Percentiles rank a stretch among this genome's conserved stretches.
phyloP scores from a whole-genome alignment of 2,113 vertebrate species.

The Clinocottus analis region DNA sequence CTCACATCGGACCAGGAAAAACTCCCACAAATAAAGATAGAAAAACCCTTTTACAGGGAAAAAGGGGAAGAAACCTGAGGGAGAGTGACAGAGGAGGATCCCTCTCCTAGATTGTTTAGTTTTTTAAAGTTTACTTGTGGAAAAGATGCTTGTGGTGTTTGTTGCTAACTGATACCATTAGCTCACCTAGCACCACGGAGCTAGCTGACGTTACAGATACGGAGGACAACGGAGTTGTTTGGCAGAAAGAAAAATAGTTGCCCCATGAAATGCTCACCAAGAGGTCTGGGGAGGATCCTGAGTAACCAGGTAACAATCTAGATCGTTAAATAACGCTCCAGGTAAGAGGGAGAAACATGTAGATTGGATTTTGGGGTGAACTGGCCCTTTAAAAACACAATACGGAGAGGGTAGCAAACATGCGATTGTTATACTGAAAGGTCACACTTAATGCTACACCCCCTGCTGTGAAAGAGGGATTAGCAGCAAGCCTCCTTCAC shows the following conservation, averaged over 20 bases:
- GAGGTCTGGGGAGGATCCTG: too few relatives aligned
- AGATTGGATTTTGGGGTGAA: background rate
- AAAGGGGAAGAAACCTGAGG: too few relatives aligned
- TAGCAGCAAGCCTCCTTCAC: conserved; percentile 55
- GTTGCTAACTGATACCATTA: background rate
- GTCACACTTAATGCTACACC: conserved; percentile 12
- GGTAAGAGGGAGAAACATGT: background rate
- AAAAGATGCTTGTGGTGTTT: background rate
- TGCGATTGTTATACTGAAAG: conserved; percentile 9
- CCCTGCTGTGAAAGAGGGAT: conserved; percentile 48
- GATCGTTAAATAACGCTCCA: background rate
- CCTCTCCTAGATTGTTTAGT: background rate
- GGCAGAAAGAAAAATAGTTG: background rate
- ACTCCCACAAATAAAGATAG: too few relatives aligned
- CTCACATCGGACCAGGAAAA: too few relatives aligned
- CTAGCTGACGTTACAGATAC: background rate
- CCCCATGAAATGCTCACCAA: background rate
- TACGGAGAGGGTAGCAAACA: background rate
- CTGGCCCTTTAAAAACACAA: background rate
- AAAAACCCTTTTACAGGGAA: too few relatives aligned
- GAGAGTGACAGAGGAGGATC: too few relatives aligned
- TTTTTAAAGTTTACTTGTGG: background rate
- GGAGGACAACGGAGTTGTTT: background rate
- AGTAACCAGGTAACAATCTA: background rate
- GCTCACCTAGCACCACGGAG: background rate